phyloP scores from a whole-genome alignment of 2,113 vertebrate genomes.

The Gnathonemus echidnorhynchus region DNA sequence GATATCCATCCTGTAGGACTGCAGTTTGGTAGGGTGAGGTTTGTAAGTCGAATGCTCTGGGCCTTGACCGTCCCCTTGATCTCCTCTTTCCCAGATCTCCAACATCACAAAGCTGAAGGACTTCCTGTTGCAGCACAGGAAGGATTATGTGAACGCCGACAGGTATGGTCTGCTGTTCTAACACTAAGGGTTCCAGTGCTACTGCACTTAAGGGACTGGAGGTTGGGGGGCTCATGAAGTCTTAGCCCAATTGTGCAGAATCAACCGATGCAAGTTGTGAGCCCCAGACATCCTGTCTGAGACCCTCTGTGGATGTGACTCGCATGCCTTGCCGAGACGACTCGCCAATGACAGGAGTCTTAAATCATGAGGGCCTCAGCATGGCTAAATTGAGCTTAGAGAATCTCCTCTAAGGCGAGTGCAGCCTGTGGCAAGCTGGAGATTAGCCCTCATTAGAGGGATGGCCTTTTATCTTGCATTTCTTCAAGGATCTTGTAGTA shows the following conservation, averaged over 20 bases:
- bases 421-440: background rate
- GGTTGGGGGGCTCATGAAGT: background rate
- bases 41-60: background rate
- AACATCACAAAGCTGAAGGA: slow-evolving; percentile 96
- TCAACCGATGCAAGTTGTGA: background rate
- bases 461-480: background rate
- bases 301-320: slow-evolving; percentile 7
- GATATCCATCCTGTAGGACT: background rate
- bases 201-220: background rate
- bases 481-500: background rate
- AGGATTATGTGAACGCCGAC: slow-evolving; percentile 88
- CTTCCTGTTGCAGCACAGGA: slow-evolving; percentile 91
- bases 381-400: background rate
- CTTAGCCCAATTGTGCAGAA: background rate
- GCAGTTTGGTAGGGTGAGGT: background rate
- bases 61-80: background rate
- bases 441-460: slow-evolving; percentile 16
- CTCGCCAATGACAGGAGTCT: background rate
- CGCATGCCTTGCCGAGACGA: background rate
- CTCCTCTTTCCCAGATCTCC: slow-evolving; percentile 63
- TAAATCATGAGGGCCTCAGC: background rate
- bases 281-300: background rate
- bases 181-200: background rate
- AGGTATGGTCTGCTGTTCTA: slow-evolving; percentile 60
- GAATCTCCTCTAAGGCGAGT: background rate